Percentiles rank a stretch among this genome's conserved stretches.
Conservation (phyloP, 1,140 invertebrate genomes). For the Drosophila aff. region DNA sequence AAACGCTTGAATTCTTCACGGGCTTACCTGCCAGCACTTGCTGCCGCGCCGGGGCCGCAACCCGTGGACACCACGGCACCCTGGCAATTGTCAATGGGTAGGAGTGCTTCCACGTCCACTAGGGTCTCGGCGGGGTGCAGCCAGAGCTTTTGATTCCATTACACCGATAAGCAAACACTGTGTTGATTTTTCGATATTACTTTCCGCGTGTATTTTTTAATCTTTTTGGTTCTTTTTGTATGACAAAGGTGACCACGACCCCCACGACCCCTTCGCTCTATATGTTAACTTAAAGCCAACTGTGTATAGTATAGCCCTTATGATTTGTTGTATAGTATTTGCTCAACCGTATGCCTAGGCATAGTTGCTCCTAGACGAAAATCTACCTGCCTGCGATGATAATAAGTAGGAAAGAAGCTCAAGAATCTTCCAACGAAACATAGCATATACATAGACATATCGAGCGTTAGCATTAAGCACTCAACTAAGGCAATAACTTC, state of each 20-base stretch:
- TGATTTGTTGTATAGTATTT: conserved; percentile 68
- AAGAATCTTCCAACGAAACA: conserved; percentile 74
- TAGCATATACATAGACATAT: conserved; percentile 80
- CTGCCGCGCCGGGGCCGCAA: conserved; percentile 32
- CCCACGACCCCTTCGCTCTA: background rate
- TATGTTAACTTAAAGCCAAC: conserved; percentile 52
- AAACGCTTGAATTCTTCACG: conserved; percentile 50
- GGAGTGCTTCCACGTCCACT: background rate
- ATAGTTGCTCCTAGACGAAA: conserved; percentile 43
- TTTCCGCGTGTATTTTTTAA: conserved; percentile 82
- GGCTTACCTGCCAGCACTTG: conserved; percentile 47
- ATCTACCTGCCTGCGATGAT: conserved; percentile 46
- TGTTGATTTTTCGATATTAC: conserved; percentile 81
- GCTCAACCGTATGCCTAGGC: conserved; percentile 63
- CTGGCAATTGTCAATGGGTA: conserved; percentile 9
- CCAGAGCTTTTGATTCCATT: conserved; percentile 71
- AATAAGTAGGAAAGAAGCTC: conserved; percentile 66
- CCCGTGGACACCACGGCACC: conserved; percentile 15
- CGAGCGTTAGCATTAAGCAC: conserved; percentile 73
- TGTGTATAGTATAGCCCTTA: conserved; percentile 7
- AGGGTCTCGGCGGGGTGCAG: conserved; percentile 10
- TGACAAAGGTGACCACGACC: conserved; percentile 32
- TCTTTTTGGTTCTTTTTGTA: conserved; percentile 52
- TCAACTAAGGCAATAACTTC: conserved; percentile 76
- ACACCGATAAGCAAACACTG: conserved; percentile 65